Evolutionary conservation across 2,888 invertebrate species (phyloP), one percentile per base, ranked within the genome.

Genomic region (Pollenia labialis): DNA sequence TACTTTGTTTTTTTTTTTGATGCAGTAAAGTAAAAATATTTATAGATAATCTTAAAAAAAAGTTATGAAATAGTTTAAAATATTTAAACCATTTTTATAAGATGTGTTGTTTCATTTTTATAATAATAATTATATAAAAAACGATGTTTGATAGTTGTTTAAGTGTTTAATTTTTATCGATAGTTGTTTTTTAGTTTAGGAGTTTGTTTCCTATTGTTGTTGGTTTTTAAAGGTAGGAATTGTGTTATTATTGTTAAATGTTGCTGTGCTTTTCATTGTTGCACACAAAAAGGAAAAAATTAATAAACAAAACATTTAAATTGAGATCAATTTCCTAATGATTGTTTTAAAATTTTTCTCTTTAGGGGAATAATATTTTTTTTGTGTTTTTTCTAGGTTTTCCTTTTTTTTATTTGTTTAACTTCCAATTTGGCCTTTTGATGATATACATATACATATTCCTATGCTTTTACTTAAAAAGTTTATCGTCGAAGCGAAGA

Each of bases 281-380:
- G 79, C 88, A 88, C 80, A 87, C 85, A 88, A 88, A 88, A 88
- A 40, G 56, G 4, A 64, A 46, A 74, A 81, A 62, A 72, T 62
- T 77, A 87, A 88, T 68, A 58, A 42, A 76, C n/a, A 82, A 71
- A 82, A 82, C 48, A 79, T 56, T 85, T 75, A 88, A 12, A 74
- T 58, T 87, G 89, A 90, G 89, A 89, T 90, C 89, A 90, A 85
- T 85, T 88, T 88, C 88, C 88, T 82, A 76, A 23, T 68, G 60
- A 75, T 71, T 52, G 69, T 87, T 83, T 84, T 54, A 50, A 40
- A 60, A 44, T 2, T 77, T 62, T 58, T 40, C 83, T 23, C 81
- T 54, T 71, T 64, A 16, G 60, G 32, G 66, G 44, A 48, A 50
- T 76, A 76, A 52, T n/a, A 46, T 69, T 14, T 72, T 80, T 68